Conservation (phyloP, 2,113 vertebrate species). For the Felis chaus region DNA sequence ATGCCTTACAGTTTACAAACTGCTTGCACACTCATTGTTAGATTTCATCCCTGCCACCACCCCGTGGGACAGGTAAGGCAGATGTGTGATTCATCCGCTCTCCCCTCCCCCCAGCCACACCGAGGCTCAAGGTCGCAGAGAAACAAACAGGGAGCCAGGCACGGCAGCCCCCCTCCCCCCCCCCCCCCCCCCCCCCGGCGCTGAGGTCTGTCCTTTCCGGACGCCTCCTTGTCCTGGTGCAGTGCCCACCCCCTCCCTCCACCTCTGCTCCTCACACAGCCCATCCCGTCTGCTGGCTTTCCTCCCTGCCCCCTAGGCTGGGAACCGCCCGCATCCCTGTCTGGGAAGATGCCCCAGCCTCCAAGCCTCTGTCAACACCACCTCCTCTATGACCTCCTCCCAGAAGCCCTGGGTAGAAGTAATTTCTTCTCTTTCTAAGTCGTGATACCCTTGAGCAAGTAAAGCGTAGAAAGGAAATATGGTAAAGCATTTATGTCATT, state of each 20-base stretch:
- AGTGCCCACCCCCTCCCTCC: too few relatives aligned
- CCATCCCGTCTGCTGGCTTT: background rate
- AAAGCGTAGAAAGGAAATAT: background rate
- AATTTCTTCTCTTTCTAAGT: background rate
- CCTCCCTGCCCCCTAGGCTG: background rate
- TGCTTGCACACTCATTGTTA: background rate
- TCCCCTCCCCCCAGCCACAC: background rate
- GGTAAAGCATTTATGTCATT: background rate
- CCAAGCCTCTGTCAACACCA: background rate
- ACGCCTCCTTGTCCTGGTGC: background rate
- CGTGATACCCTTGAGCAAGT: too few relatives aligned
- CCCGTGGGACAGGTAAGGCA: background rate
- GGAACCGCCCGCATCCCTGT: background rate
- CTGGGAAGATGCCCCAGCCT: background rate
- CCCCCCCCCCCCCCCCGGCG: fast-evolving
- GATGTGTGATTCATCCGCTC: fast-evolving
- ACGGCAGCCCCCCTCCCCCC: fast-evolving
- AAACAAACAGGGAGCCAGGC: background rate
- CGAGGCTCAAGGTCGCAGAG: background rate
- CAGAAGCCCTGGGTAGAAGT: background rate
- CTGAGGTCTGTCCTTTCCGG: background rate
- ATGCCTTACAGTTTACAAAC: background rate
- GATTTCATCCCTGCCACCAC: fast-evolving
- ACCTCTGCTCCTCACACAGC: background rate
- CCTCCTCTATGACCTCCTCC: background rate